Conservation (phyloP, 2,888 invertebrate species). For the Xylocampa areola region DNA sequence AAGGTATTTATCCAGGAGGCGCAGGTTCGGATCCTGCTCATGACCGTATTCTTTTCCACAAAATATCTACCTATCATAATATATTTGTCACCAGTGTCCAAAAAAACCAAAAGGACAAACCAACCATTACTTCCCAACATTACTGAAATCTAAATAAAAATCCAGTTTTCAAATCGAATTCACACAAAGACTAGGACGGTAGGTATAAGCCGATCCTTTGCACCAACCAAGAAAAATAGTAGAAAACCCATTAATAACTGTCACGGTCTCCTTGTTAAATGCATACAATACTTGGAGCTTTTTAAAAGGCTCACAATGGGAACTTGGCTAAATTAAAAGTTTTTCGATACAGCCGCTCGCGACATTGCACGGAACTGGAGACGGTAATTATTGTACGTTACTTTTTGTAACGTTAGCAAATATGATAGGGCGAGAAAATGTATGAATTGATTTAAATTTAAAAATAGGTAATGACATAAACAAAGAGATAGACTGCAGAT, state of each 20-base stretch:
- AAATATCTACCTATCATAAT: background rate
- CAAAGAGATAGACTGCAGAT: no score
- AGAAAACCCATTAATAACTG: conserved; percentile 88
- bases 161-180: conserved; percentile 54
- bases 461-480: no score
- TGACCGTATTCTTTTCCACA: no score
- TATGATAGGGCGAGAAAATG: no score
- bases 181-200: conserved; percentile 84
- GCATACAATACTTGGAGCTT: conserved; percentile 90
- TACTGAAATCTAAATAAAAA: conserved; percentile 47
- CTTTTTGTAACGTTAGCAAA: conserved; percentile 67
- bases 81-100: background rate
- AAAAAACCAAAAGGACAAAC: conserved; percentile 1
- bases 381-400: conserved; percentile 84
- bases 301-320: conserved; percentile 88
- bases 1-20: no score
- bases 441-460: no score
- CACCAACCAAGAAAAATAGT: conserved; percentile 86
- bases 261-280: conserved; percentile 88
- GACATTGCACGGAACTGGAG: conserved; percentile 87
- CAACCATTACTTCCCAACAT: conserved; percentile 11
- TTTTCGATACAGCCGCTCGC: conserved; percentile 87
- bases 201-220: conserved; percentile 82
- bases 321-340: conserved; percentile 90
- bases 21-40: no score